Base-by-base conservation (phyloP, 2,113 vertebrate genomes). In the Lathamus discolor region DNA sequence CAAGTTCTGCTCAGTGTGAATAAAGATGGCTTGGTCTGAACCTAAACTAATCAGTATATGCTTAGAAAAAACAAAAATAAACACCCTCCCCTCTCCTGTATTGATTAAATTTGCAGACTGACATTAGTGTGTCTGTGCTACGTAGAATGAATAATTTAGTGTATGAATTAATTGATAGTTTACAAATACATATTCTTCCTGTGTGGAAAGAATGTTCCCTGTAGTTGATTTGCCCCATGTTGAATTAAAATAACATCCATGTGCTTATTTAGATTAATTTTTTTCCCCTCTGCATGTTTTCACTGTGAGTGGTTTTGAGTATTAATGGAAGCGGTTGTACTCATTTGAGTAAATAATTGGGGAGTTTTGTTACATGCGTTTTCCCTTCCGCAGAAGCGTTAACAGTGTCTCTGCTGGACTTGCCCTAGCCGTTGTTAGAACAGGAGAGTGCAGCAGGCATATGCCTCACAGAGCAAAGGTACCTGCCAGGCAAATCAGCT, bases 271-370 rank as follows among this genome's bases (percentile, higher is more conserved):
- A 78, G 83, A 70, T 89, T 31, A 52, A 14, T 70, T 90, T 94
- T 39, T 17, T 41, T 13, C 51, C 7, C 39, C 78, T 69, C 59
- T 91, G 43, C 96, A 10, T 88, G 49, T 92, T 97, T 97, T 88
- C 41, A 10, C n/a, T 44, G 12, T 76, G 82, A 95, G 59, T 66
- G 62, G 19, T 46, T 97, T 97, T 96, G 69, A 90, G 63, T 94
- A 70, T 87, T 97, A 98, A 95, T 93, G 92, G 92, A 92, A 95
- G 48, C 77, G 94, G 86, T 95, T 97, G 86, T 48, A 92, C 35
- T 92, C 77, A 37, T 86, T 91, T 84, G 86, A 90, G 69, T 85
- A 97, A 94, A 82, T 97, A 86, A 92, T 27, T 91, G 29, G 16
- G 22, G 23, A 12, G 13, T n/a, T 72, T 37, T 1, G 5, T 64